Conservation (phyloP, 2,113 vertebrate species). For the Mirza zaza region DNA sequence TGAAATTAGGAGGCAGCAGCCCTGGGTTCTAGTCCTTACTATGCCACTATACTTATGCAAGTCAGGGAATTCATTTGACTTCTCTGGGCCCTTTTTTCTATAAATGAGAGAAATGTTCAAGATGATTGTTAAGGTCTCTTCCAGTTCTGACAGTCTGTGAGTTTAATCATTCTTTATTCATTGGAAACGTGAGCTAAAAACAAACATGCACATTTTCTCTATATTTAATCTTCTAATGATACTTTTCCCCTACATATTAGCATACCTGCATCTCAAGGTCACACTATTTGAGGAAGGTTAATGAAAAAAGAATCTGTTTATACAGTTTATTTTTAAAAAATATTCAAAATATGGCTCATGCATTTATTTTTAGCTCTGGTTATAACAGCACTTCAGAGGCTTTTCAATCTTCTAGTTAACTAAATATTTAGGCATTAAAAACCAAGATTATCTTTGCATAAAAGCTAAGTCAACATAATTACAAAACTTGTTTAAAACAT, state of each 20-base stretch:
- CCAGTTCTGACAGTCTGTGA: background rate
- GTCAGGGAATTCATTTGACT: background rate
- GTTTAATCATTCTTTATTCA: background rate
- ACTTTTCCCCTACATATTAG: background rate
- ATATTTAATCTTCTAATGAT: constrained; percentile 30
- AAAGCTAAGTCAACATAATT: constrained; percentile 48
- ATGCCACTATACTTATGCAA: background rate
- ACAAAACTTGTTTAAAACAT: constrained; percentile 47
- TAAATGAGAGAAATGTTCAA: background rate
- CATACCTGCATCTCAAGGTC: background rate
- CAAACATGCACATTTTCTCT: background rate
- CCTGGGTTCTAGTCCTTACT: background rate
- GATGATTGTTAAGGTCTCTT: background rate
- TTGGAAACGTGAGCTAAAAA: constrained; percentile 29
- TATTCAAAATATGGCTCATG: constrained; percentile 17
- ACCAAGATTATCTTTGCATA: constrained; percentile 51
- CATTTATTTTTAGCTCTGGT: constrained; percentile 59
- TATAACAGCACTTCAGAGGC: background rate
- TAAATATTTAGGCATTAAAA: constrained; percentile 62
- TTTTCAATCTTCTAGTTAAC: constrained; percentile 63
- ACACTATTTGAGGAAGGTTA: background rate
- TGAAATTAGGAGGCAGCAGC: background rate
- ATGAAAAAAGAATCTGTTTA: constrained; percentile 22
- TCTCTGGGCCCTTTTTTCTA: background rate
- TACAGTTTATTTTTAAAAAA: constrained; percentile 34